Conservation (phyloP, 2,797 vertebrate genomes). For the Serranus cabrilla region DNA sequence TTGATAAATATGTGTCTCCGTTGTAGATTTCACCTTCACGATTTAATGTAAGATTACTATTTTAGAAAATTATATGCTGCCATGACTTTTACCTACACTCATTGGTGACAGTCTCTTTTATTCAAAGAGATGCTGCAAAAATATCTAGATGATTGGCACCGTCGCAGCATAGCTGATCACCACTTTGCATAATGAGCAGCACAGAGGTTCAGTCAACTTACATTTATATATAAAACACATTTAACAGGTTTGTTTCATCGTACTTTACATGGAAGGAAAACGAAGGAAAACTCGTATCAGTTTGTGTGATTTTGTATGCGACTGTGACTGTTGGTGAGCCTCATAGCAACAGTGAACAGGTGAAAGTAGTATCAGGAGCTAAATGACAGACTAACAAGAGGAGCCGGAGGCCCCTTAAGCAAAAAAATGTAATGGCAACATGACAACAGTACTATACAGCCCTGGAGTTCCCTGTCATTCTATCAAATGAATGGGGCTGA, state of each 20-base stretch:
- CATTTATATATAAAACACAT: constrained; percentile 35
- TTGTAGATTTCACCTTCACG: constrained; percentile 21
- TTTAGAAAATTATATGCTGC: constrained; percentile 35
- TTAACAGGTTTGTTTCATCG: constrained; percentile 26
- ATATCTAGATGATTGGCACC: constrained; percentile 30
- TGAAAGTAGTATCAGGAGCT: constrained; percentile 35
- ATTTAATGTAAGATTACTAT: constrained; percentile 19
- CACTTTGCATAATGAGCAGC: constrained; percentile 43
- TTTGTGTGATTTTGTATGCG: not conserved
- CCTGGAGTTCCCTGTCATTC: constrained; percentile 42
- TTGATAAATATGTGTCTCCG: constrained; percentile 3
- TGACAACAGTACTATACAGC: constrained; percentile 32
- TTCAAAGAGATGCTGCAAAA: constrained; percentile 45
- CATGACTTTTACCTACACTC: constrained; percentile 29
- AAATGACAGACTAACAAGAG: constrained; percentile 37
- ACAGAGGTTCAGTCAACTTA: constrained; percentile 18
- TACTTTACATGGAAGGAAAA: not conserved
- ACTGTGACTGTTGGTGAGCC: constrained; percentile 15
- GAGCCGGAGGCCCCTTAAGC: constrained; percentile 38
- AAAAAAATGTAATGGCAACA: constrained; percentile 42
- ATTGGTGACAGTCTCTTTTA: constrained; percentile 17
- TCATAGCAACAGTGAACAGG: constrained; percentile 17
- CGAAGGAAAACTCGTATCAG: no score
- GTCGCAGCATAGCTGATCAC: constrained; percentile 21
- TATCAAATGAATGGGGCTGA: constrained; percentile 26